phyloP scores from a whole-genome alignment of 1,140 invertebrate genomes.

The Zaprionus vittiger region DNA sequence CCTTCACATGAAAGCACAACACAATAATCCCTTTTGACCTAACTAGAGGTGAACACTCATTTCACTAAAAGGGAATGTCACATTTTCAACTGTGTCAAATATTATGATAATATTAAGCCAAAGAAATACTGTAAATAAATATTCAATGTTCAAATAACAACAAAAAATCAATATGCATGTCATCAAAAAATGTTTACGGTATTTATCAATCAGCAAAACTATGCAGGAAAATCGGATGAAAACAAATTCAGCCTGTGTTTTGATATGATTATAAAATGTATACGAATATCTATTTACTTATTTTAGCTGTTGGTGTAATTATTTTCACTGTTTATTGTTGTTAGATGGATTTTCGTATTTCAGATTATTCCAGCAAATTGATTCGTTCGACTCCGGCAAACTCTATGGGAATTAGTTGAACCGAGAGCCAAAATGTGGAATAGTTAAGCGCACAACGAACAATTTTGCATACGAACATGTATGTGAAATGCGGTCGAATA shows the following conservation, averaged over 20 bases:
- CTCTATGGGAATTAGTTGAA: constrained; percentile 15
- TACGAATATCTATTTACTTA: constrained; percentile 31
- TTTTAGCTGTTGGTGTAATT: constrained; percentile 21
- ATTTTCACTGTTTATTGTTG: constrained; percentile 32
- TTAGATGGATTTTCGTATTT: constrained; percentile 26
- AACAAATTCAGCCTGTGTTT: constrained; percentile 21
- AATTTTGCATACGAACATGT: constrained; percentile 18
- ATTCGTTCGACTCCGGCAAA: constrained; percentile 12
- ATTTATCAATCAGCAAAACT: constrained; percentile 1
- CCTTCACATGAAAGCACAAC: background rate
- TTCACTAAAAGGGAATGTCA: background rate
- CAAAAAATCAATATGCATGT: background rate
- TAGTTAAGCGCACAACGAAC: background rate
- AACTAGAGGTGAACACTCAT: background rate
- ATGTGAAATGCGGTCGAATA: constrained; percentile 28
- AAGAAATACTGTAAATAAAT: background rate
- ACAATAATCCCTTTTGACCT: background rate
- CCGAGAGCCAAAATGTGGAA: constrained; percentile 16
- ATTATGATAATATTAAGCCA: background rate
- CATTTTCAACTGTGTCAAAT: background rate
- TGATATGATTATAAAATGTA: constrained; percentile 36
- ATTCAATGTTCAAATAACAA: background rate
- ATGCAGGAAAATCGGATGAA: constrained; percentile 19
- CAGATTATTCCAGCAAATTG: constrained; percentile 20
- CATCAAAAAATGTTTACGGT: background rate